Conservation (phyloP, 1,140 invertebrate genomes). For the Diploscapter pachys region DNA sequence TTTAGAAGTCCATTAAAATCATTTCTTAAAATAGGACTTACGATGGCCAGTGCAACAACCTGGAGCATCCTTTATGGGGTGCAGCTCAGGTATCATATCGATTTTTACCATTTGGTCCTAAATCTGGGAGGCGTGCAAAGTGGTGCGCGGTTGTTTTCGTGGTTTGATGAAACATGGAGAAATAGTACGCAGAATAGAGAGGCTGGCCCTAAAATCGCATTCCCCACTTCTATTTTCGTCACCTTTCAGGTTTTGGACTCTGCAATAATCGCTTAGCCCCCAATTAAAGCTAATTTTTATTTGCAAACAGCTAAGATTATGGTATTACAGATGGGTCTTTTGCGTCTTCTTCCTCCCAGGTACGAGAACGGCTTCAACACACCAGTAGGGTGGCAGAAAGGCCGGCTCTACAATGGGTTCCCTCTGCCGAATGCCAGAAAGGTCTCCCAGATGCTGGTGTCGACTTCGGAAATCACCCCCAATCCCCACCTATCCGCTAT, state of each 20-base stretch:
- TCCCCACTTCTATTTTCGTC: no score
- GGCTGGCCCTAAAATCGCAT: no score
- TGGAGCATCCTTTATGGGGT: conserved; percentile 64
- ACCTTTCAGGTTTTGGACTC: no score
- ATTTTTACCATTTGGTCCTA: no score
- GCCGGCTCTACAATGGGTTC: conserved; percentile 49
- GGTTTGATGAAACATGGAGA: no score
- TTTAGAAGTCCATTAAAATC: not conserved
- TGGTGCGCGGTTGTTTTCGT: no score
- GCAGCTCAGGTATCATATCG: conserved; percentile 66
- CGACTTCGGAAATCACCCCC: conserved; percentile 36
- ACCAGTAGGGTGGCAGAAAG: conserved; percentile 64
- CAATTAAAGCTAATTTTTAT: no score
- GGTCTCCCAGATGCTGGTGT: conserved; percentile 26
- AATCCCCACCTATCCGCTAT: conserved; percentile 33
- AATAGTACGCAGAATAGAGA: no score
- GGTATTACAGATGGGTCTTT: conserved; percentile 72
- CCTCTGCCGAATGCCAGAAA: conserved; percentile 51
- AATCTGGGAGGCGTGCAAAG: no score
- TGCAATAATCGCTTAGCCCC: no score
- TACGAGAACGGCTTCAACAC: conserved; percentile 97
- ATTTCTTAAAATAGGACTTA: conserved; percentile 30
- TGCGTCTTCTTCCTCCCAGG: conserved; percentile 76
- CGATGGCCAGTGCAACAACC: conserved; percentile 58
- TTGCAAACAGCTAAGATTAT: no score